A percentile compares a stretch with the other conserved stretches of the same genome.
Conservation (phyloP, 2,797 vertebrate genomes). For the Labeo calbasu region DNA sequence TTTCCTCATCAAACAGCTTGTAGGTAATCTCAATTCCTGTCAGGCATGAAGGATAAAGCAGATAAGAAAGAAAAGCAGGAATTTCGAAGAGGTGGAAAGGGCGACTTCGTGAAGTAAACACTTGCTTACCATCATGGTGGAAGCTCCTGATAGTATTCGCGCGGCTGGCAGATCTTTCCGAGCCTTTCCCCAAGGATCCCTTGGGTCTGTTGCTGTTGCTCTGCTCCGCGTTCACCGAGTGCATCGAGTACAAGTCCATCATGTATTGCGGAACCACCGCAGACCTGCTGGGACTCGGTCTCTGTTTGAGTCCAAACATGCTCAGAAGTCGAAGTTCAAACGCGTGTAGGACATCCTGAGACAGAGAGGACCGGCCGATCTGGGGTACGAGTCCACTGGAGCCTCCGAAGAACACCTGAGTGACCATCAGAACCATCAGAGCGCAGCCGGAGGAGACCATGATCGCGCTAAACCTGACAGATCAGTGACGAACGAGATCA, state of each 20-base stretch:
- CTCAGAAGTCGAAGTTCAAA: constrained; percentile 95
- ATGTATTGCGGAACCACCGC: constrained; percentile 95
- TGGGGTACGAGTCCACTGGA: constrained; percentile 92
- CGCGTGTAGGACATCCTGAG: constrained; percentile 88
- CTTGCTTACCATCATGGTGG: constrained; percentile 95
- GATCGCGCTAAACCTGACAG: constrained; percentile 88
- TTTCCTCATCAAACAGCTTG: neutral
- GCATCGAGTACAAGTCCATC: constrained; percentile 94
- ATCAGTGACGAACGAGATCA: constrained; percentile 67
- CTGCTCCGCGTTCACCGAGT: constrained; percentile 86
- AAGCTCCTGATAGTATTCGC: constrained; percentile 98
- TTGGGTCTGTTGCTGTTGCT: constrained; percentile 74
- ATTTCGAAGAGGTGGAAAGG: neutral
- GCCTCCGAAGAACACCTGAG: constrained; percentile 92
- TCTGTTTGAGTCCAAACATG: constrained; percentile 94
- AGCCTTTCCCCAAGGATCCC: constrained; percentile 80
- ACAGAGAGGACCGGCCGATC: constrained; percentile 87
- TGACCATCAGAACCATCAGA: constrained; percentile 94
- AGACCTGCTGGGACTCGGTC: constrained; percentile 90
- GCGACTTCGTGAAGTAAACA: constrained; percentile 73
- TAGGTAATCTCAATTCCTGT: constrained; percentile 4
- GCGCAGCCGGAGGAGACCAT: constrained; percentile 94
- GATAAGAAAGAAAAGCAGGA: constrained; percentile 1
- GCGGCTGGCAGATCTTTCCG: constrained; percentile 90
- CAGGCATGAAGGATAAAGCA: neutral